Evolutionary conservation across 2,888 invertebrate species (phyloP).

Genomic region (Melipona bicolor): DNA sequence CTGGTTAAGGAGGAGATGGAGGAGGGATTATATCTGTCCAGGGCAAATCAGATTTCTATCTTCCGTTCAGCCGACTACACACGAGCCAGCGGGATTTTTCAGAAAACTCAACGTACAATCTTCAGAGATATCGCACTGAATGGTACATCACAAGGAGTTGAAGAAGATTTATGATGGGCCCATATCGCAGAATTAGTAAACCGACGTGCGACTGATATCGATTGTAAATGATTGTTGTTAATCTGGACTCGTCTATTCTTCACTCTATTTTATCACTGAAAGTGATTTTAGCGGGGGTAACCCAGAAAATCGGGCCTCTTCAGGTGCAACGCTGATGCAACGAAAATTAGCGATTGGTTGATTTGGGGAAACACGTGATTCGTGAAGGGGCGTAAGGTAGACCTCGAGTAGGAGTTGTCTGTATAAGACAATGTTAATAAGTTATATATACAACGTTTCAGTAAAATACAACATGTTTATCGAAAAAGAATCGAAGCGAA

Average conservation of each 20-base stretch:
- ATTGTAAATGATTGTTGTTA: slow-evolving; percentile 39
- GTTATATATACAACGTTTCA: no score
- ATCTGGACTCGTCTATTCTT: not conserved
- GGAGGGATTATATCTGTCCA: slow-evolving; percentile 64
- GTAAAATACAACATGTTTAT: no score
- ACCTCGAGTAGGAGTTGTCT: not conserved
- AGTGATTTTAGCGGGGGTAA: no score
- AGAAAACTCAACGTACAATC: slow-evolving; percentile 58
- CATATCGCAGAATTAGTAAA: not conserved
- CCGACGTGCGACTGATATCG: slow-evolving; percentile 23
- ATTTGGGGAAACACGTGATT: no score
- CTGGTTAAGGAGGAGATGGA: slow-evolving; percentile 5
- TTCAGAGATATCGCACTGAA: slow-evolving; percentile 35
- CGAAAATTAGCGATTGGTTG: no score
- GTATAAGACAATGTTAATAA: no score
- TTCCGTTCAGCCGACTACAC: slow-evolving; percentile 54
- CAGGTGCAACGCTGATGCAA: no score
- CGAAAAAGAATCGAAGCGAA: no score
- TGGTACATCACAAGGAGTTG: slow-evolving; percentile 8
- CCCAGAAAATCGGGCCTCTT: no score
- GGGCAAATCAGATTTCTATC: slow-evolving; percentile 70
- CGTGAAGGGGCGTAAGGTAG: no score
- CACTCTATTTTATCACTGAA: no score
- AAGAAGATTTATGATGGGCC: slow-evolving; percentile 40
- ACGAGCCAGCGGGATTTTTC: slow-evolving; percentile 62